phyloP scores from a whole-genome alignment of 2,797 vertebrate genomes.

The Acanthornis magna region DNA sequence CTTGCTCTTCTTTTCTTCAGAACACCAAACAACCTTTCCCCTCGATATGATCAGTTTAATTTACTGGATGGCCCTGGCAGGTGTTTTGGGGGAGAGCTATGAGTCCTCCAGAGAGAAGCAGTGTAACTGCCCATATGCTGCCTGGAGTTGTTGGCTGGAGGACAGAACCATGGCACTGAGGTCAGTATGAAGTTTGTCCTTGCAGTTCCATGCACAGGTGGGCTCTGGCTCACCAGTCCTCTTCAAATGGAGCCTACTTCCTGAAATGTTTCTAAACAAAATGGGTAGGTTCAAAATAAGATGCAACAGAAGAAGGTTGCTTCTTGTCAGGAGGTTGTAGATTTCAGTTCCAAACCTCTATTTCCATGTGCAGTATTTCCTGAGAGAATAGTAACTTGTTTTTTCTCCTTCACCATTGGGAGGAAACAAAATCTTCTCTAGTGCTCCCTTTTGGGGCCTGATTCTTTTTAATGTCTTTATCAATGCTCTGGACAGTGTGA shows the following conservation, averaged over 20 bases:
- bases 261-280: not conserved
- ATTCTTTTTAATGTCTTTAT: not conserved
- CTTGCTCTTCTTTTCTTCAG: not conserved
- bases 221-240: not conserved
- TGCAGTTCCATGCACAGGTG: not conserved
- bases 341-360: not conserved
- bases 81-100: not conserved
- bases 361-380: not conserved
- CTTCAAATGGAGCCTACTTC: not conserved
- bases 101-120: not conserved
- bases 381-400: not conserved
- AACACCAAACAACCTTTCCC: not conserved
- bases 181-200: not conserved
- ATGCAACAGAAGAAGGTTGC: not conserved
- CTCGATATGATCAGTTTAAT: fast-evolving
- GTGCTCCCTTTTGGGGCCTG: not conserved
- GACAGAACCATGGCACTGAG: fast-evolving
- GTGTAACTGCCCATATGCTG: not conserved
- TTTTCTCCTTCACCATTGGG: not conserved
- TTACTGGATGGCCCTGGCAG: not conserved
- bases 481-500: fast-evolving
- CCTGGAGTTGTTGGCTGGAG: fast-evolving
- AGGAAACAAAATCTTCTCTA: not conserved
- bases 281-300: not conserved
- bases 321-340: not conserved